Base-by-base conservation (phyloP, 1,140 invertebrate species). In the Epicauta chinensis region DNA sequence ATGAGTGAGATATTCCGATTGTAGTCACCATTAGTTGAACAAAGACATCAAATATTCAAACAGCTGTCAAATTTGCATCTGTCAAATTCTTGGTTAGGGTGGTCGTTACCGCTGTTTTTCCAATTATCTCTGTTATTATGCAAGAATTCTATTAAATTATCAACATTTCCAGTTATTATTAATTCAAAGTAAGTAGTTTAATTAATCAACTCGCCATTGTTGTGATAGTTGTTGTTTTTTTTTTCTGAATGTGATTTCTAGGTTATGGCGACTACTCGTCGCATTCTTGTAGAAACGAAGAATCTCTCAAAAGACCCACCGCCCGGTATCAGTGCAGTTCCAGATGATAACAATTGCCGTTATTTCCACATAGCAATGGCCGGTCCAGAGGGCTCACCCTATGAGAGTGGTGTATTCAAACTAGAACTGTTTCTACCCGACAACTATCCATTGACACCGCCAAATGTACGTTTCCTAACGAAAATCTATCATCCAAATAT, bases 401-500 rank as follows among this genome's bases (percentile, higher is more conserved):
- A 88, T 71, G 84, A 87, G 68, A 81, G 82, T 32, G 86, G 86
- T 36, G 71, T 81, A n/a, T 89, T 89, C 71, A 84, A 85, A 69
- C 68, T 89, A 59, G 86, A 89, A 73, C 65, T 89, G 9, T 89
- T 89, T 72, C 67, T 89, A 42, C 86, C 86, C 3, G 86, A 89
- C 68, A 85, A 87, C 67, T 89, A 89, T 72, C 86, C 86, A 31
- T 83, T 89, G 80, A 81, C 82, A 49, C 82, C 86, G 13, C 86
- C 86, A 4, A 88, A 86, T 78, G 86, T 89, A 35, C 59, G 73
- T 5, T 89, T 89, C 70, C 78, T 88, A 71, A 89, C 86, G 10
- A 86, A 84, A 72, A 88, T 89, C 56, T 89, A 87, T 70, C 87
- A 89, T 72, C 86, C 86, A 16, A 89, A 89, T 70, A 88, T 89